Conservation (phyloP, 2,797 vertebrate genomes). For the Dryobates pubescens region DNA sequence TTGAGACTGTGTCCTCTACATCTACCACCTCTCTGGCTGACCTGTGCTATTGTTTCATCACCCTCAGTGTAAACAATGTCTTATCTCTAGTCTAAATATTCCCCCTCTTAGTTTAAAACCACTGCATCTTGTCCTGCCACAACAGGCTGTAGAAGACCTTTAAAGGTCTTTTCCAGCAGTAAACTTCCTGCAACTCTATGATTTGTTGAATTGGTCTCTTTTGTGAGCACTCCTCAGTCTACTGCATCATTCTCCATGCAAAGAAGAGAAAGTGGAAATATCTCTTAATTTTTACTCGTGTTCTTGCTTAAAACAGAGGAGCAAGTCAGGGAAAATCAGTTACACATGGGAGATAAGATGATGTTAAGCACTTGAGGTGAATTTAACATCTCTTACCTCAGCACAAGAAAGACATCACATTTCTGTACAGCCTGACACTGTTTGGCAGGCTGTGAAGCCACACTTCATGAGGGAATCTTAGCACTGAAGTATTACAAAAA, state of each 20-base stretch:
- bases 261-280: background rate
- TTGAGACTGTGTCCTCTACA: no score
- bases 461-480: background rate
- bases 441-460: background rate
- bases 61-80: no score
- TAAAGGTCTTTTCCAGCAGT: no score
- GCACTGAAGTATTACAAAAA: background rate
- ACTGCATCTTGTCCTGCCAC: no score
- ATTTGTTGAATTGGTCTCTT: background rate
- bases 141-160: no score
- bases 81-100: no score
- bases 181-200: no score
- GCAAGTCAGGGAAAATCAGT: background rate
- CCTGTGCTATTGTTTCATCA: no score
- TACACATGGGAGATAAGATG: background rate
- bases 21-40: no score
- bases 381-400: background rate
- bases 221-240: background rate
- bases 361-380: background rate
- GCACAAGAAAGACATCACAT: background rate
- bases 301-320: background rate
- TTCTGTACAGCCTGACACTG: background rate
- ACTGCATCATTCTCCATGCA: background rate
- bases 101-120: no score
- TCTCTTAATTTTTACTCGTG: background rate